These are phyloP conservation scores for Heteronetta atricapilla DNA, from an alignment of 2,113 vertebrate species.

Conservation along the genomic window DNA sequence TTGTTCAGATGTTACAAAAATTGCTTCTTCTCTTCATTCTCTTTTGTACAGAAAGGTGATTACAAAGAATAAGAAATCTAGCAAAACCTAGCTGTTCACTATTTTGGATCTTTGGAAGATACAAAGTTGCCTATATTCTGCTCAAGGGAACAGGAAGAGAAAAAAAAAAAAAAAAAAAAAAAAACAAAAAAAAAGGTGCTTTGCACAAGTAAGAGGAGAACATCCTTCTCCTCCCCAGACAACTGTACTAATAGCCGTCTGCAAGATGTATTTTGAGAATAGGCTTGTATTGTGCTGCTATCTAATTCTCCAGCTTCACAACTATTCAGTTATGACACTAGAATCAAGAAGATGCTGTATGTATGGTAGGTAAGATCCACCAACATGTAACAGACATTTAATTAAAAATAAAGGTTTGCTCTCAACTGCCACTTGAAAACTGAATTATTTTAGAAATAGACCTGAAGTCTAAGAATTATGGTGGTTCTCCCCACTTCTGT, in stretches of 20 bases:
- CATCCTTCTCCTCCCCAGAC: not conserved
- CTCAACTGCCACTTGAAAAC: not conserved
- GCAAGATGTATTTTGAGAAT: not conserved
- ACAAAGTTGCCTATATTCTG: not conserved
- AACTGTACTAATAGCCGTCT: not conserved
- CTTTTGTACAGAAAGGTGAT: not conserved
- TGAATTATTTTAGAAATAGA: not conserved
- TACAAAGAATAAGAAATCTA: not conserved
- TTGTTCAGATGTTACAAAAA: not conserved
- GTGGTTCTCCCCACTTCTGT: not conserved
- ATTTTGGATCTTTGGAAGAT: not conserved
- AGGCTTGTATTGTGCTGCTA: not conserved
- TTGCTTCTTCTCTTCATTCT: not conserved
- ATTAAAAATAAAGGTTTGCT: not conserved
- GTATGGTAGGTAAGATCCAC: not conserved
- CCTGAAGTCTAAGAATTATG: not conserved
- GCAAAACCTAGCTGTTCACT: not conserved
- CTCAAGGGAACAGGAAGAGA: not conserved
- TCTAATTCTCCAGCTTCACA: not conserved
- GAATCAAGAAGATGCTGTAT: not conserved
- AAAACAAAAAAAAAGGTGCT: not conserved
- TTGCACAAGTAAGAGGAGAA: not conserved
- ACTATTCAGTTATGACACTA: not conserved
- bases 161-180: not conserved
- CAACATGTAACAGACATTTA: not conserved